Evolutionary conservation across 2,797 vertebrate species (phyloP).

Genomic region (Sciaenops ocellatus): DNA sequence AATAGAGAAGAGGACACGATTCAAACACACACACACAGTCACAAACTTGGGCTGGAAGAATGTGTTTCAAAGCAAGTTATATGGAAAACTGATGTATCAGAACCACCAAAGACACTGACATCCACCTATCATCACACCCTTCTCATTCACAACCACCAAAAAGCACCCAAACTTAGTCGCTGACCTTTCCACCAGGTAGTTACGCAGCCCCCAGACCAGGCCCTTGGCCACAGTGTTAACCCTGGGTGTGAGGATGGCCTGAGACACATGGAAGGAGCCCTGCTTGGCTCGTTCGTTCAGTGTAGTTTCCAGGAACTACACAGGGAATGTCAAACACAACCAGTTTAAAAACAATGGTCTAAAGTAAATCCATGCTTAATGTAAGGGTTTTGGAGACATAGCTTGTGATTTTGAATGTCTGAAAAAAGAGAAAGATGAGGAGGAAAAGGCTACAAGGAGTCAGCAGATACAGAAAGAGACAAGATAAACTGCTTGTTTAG

Average conservation of each 20-base stretch:
- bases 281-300: slow-evolving; percentile 88
- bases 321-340: slow-evolving; percentile 5
- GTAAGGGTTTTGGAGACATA: background rate
- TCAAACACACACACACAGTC: background rate
- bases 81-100: background rate
- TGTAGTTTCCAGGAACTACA: slow-evolving; percentile 92
- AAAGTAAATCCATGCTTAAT: background rate
- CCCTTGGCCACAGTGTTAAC: slow-evolving; percentile 92
- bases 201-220: slow-evolving; percentile 91
- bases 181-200: slow-evolving; percentile 94
- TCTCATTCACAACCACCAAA: background rate
- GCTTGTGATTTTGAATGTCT: background rate
- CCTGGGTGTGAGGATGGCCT: slow-evolving; percentile 95
- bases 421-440: too few relatives aligned
- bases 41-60: background rate
- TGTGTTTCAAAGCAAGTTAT: background rate
- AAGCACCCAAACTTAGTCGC: slow-evolving; percentile 20
- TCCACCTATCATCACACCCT: slow-evolving; percentile 3
- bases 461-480: background rate
- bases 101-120: background rate
- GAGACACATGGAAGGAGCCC: slow-evolving; percentile 95
- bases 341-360: background rate
- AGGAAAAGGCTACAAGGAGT: background rate
- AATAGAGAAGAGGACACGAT: background rate
- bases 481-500: background rate